Evolutionary conservation across 2,888 invertebrate genomes (phyloP).

Genomic region (Tenthredo notha): DNA sequence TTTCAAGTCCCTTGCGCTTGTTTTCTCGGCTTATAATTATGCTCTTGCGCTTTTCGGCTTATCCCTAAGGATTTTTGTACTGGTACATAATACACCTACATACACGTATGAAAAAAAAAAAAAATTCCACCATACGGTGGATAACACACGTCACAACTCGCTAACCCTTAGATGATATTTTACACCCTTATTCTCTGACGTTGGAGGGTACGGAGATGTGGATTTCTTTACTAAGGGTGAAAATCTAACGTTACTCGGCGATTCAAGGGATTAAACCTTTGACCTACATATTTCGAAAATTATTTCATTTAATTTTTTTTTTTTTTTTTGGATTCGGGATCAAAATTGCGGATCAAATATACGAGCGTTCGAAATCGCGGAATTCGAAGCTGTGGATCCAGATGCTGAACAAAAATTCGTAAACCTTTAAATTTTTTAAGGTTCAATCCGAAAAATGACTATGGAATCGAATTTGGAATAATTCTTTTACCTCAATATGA

Average conservation of each 20-base stretch:
- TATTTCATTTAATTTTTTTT: neutral
- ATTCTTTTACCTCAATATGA: neutral
- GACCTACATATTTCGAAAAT: neutral
- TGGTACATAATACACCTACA: neutral
- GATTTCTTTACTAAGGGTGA: neutral
- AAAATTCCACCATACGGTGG: neutral
- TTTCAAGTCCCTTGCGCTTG: slow-evolving; percentile 11
- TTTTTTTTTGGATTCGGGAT: neutral
- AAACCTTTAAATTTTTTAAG: too few species aligned
- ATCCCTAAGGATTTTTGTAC: neutral
- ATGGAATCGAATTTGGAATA: neutral
- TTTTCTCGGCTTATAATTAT: slow-evolving; percentile 32
- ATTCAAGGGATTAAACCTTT: neutral
- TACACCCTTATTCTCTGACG: neutral
- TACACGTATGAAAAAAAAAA: neutral
- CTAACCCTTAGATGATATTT: neutral
- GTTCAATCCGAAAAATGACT: neutral
- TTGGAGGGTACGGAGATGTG: neutral
- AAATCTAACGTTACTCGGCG: neutral
- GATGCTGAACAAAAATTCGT: too few species aligned
- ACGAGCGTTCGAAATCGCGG: too few species aligned
- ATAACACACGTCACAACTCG: neutral
- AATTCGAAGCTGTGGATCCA: too few species aligned
- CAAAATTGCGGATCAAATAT: neutral
- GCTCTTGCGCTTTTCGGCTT: slow-evolving; percentile 34